Conservation (phyloP, 1,140 invertebrate genomes). For the Drosophila funebris region DNA sequence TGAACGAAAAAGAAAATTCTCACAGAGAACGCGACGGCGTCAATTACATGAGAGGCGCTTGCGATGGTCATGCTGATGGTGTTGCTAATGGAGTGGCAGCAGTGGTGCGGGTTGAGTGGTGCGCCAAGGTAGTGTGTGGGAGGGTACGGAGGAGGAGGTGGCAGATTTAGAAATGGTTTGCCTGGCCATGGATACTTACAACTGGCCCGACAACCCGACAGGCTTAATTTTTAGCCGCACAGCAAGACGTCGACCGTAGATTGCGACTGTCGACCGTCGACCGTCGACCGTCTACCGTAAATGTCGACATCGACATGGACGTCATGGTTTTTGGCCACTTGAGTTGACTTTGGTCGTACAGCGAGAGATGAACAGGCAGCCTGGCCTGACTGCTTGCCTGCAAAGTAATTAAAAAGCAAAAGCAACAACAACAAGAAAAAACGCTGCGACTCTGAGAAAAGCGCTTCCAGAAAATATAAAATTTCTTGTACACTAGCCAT, state of each 20-base stretch:
- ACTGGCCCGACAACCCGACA: conserved; percentile 33
- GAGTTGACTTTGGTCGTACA: conserved; percentile 49
- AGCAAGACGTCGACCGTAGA: conserved; percentile 51
- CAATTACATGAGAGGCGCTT: conserved; percentile 65
- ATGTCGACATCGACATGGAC: conserved; percentile 37
- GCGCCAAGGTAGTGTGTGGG: not conserved
- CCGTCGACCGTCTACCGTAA: conserved; percentile 33
- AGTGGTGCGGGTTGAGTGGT: conserved; percentile 7
- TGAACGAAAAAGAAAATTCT: conserved; percentile 45
- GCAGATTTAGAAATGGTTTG: conserved; percentile 41
- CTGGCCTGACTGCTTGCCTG: not conserved
- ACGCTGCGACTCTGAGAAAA: not conserved
- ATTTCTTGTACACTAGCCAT: conserved; percentile 27
- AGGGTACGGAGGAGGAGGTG: not conserved
- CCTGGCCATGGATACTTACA: conserved; percentile 18
- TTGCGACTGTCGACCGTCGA: conserved; percentile 6
- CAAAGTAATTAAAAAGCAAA: conserved; percentile 74
- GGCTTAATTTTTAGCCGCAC: conserved; percentile 72
- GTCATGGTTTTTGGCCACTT: conserved; percentile 61
- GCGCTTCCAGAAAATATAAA: conserved; percentile 64
- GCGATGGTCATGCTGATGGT: conserved; percentile 20
- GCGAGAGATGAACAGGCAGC: not conserved
- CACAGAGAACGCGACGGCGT: conserved; percentile 63
- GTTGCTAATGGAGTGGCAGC: conserved; percentile 5
- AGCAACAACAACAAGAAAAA: conserved; percentile 25